Conservation (phyloP, 2,888 invertebrate species). For the Hylaea fasciaria region DNA sequence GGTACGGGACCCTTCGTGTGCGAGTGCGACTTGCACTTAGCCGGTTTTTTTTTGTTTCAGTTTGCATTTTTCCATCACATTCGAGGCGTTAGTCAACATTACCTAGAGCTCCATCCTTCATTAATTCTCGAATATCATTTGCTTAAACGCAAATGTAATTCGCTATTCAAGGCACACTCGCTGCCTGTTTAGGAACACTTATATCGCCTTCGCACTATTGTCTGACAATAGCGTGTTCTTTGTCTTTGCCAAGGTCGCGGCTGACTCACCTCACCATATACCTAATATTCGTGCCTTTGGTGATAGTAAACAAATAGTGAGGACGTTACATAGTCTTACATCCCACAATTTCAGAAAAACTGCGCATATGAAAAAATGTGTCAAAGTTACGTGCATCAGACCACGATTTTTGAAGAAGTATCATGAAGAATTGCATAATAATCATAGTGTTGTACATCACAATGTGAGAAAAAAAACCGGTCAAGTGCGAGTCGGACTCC, state of each 20-base stretch:
- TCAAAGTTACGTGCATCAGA: background rate
- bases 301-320: conserved; percentile 26
- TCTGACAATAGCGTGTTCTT: conserved; percentile 68
- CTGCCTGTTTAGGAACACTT: conserved; percentile 69
- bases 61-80: conserved; percentile 4
- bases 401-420: too few species aligned
- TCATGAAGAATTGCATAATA: too few species aligned
- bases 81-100: conserved; percentile 24
- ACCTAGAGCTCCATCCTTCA: conserved; percentile 47
- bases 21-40: background rate
- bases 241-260: conserved; percentile 76
- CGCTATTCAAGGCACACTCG: conserved; percentile 62
- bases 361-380: background rate
- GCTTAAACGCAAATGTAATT: conserved; percentile 50
- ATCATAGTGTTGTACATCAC: too few species aligned
- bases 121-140: conserved; percentile 58
- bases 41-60: too few species aligned
- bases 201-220: conserved; percentile 67
- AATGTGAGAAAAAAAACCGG: too few species aligned
- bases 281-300: conserved; percentile 15
- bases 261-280: conserved; percentile 49
- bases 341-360: conserved; percentile 2
- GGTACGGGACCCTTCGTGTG: too few species aligned
- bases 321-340: conserved; percentile 1
- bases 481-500: too few species aligned